These are phyloP conservation scores for Saturnia japonica DNA, from an alignment of 2,888 invertebrate species.

Conservation along the genomic window DNA sequence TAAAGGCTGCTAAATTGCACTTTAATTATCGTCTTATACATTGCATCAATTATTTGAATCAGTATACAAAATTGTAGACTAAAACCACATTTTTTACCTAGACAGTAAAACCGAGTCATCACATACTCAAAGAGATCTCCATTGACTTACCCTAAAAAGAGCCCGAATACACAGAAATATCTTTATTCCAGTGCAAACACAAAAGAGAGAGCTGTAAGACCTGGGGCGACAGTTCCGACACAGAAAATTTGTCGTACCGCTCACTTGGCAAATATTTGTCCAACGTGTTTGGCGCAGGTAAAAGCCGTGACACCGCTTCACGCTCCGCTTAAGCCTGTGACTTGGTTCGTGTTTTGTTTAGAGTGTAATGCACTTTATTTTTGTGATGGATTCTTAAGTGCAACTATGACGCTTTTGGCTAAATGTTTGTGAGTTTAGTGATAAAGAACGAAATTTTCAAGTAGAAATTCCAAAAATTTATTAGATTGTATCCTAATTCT, in stretches of 20 bases:
- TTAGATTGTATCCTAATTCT: background rate
- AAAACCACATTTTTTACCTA: background rate
- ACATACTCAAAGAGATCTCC: background rate
- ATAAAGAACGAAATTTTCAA: background rate
- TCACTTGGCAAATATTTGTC: slow-evolving; percentile 57
- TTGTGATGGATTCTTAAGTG: slow-evolving; percentile 16
- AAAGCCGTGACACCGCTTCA: slow-evolving; percentile 67
- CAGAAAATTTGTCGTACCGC: slow-evolving; percentile 56
- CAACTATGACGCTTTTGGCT: slow-evolving; percentile 5
- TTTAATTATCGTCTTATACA: background rate
- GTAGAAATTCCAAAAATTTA: background rate
- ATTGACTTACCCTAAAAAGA: slow-evolving; percentile 9
- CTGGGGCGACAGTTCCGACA: slow-evolving; percentile 63
- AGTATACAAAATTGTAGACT: background rate
- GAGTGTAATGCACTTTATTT: slow-evolving; percentile 20
- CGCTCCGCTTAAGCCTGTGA: slow-evolving; percentile 55
- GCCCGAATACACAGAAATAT: slow-evolving; percentile 23
- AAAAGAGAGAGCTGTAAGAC: slow-evolving; percentile 22
- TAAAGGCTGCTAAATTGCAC: background rate
- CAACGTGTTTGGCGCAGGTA: slow-evolving; percentile 63
- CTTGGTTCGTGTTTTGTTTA: slow-evolving; percentile 15
- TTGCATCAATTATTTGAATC: background rate
- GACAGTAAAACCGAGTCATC: background rate
- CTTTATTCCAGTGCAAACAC: slow-evolving; percentile 19
- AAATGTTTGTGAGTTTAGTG: background rate